A percentile compares a stretch with the other conserved stretches of the same genome.
phyloP scores from a whole-genome alignment of 2,797 vertebrate genomes.

The Champsocephalus esox region DNA sequence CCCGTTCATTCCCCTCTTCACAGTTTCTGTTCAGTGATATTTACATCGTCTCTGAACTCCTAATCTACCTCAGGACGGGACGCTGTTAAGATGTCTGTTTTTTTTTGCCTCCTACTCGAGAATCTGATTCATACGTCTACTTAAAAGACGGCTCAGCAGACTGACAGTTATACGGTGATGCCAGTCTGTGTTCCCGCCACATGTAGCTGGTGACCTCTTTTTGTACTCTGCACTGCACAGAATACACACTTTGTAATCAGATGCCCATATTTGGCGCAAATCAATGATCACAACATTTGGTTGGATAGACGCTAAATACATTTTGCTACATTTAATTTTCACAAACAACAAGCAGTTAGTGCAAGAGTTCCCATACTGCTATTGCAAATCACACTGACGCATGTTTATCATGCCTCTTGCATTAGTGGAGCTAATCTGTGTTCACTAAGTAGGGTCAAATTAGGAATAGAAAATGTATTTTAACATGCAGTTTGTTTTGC shows the following conservation, averaged over 20 bases:
- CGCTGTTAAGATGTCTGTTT: constrained; percentile 8
- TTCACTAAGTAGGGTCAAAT: constrained; percentile 27
- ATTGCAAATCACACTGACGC: constrained; percentile 28
- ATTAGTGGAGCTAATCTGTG: constrained; percentile 17
- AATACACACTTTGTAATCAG: constrained; percentile 2
- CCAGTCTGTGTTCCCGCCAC: constrained; percentile 8
- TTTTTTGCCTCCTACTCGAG: constrained; percentile 21
- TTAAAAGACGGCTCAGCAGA: neutral
- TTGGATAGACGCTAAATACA: neutral
- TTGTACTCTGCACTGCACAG: neutral
- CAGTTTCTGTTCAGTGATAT: neutral
- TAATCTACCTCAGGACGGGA: neutral
- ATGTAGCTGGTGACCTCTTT: constrained; percentile 16
- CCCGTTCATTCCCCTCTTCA: neutral
- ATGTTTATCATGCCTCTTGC: constrained; percentile 9
- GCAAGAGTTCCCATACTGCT: neutral
- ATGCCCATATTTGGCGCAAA: constrained; percentile 3
- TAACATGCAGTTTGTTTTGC: constrained; percentile 18
- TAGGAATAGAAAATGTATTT: constrained; percentile 6
- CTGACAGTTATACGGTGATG: neutral
- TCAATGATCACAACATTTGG: neutral
- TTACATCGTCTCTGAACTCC: constrained; percentile 8
- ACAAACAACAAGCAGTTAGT: constrained; percentile 5
- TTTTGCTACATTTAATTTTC: constrained; percentile 19
- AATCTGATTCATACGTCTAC: constrained; percentile 29